phyloP scores from a whole-genome alignment of 2,113 vertebrate genomes.

The Mola mola region DNA sequence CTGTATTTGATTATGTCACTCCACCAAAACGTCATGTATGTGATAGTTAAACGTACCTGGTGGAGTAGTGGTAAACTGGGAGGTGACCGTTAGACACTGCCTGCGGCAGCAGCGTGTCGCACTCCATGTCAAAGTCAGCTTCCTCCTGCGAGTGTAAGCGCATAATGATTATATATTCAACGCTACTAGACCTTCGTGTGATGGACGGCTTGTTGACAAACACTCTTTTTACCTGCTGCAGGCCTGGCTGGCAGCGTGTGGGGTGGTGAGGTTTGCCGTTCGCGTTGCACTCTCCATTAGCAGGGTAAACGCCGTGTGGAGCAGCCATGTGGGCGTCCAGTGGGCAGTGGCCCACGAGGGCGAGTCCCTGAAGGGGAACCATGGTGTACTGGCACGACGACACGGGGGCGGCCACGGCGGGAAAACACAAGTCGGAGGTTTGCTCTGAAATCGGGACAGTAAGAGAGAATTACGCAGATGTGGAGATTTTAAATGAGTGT shows the following conservation, averaged over 20 bases:
- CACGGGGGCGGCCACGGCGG: constrained; percentile 82
- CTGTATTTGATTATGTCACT: no score
- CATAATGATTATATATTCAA: not conserved
- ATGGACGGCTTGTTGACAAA: not conserved
- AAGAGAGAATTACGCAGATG: not conserved
- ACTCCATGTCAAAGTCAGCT: constrained; percentile 79
- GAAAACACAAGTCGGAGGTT: constrained; percentile 90
- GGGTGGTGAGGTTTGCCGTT: constrained; percentile 79
- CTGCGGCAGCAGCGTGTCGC: constrained; percentile 80
- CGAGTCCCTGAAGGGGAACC: constrained; percentile 89
- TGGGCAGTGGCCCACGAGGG: constrained; percentile 82
- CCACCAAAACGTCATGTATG: no score
- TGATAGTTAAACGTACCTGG: constrained; percentile 85
- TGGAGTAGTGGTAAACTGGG: constrained; percentile 75
- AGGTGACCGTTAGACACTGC: constrained; percentile 76
- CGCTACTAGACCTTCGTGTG: no score
- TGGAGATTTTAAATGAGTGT: not conserved
- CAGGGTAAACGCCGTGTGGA: constrained; percentile 58
- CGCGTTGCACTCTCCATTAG: constrained; percentile 65
- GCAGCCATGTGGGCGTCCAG: constrained; percentile 66
- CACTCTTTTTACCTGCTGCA: constrained; percentile 80
- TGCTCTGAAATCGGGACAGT: constrained; percentile 85
- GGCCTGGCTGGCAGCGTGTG: constrained; percentile 79
- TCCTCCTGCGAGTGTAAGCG: constrained; percentile 72
- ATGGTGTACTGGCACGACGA: constrained; percentile 95